phyloP scores from a whole-genome alignment of 2,113 vertebrate species.

The Miniopterus natalensis region DNA sequence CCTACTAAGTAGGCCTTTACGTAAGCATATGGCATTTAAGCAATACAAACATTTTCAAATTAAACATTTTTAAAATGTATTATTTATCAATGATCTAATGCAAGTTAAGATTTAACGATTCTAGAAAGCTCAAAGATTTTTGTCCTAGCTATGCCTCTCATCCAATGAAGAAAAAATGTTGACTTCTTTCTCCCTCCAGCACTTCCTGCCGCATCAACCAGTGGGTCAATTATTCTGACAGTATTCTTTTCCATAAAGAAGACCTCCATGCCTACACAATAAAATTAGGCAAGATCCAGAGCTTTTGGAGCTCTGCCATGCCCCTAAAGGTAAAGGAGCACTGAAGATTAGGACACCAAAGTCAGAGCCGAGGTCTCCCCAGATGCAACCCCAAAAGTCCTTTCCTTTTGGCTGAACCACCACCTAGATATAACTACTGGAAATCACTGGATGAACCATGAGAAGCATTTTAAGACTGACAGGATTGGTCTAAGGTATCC shows the following conservation, averaged over 20 bases:
- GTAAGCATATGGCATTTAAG: not conserved
- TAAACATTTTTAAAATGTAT: not conserved
- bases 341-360: not conserved
- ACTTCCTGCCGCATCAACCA: not conserved
- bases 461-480: not conserved
- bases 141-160: not conserved
- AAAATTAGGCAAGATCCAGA: not conserved
- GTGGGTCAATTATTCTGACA: not conserved
- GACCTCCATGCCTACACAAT: not conserved
- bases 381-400: not conserved
- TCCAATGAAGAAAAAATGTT: not conserved
- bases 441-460: not conserved
- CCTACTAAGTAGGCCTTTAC: not conserved
- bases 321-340: not conserved
- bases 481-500: not conserved
- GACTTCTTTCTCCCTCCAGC: not conserved
- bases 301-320: not conserved
- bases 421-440: not conserved
- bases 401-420: not conserved
- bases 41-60: slow-evolving; percentile 19
- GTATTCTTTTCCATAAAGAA: not conserved
- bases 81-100: not conserved
- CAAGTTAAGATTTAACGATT: not conserved
- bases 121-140: not conserved
- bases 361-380: not conserved